These are phyloP conservation scores for Gibbula magus DNA, from an alignment of 2,888 invertebrate species.

Conservation along the genomic window DNA sequence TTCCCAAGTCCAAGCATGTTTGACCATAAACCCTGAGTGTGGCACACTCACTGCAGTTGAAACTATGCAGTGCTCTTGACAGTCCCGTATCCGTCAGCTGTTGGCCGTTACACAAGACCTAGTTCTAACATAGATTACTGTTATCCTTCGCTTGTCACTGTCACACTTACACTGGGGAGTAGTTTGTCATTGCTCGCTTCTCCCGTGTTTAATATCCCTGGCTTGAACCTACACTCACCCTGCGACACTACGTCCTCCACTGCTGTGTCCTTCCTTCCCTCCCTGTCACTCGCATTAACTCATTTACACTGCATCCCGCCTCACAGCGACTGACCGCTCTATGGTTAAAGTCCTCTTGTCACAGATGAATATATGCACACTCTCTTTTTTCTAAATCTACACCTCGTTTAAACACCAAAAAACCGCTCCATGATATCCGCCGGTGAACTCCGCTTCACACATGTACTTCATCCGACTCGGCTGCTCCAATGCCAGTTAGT, in stretches of 20 bases:
- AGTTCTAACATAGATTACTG: not conserved
- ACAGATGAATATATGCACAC: not conserved
- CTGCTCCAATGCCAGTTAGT: not conserved
- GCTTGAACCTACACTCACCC: not conserved
- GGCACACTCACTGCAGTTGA: no score
- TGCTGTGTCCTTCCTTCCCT: not conserved
- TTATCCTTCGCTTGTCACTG: not conserved
- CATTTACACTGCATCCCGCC: not conserved
- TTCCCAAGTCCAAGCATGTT: not conserved
- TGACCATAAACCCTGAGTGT: not conserved
- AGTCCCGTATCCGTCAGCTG: not conserved
- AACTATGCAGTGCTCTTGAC: not conserved
- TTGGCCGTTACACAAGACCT: not conserved
- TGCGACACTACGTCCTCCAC: not conserved
- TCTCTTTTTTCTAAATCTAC: not conserved
- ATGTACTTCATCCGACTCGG: no score
- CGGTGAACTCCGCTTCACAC: no score
- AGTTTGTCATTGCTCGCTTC: constrained; percentile 3
- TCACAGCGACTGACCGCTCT: not conserved
- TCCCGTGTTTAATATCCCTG: not conserved
- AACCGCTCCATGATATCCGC: not conserved
- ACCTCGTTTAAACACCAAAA: not conserved
- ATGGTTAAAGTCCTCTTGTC: not conserved
- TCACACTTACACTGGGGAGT: not conserved
- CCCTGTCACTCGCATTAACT: not conserved